Conservation (phyloP, 1,140 invertebrate genomes). For the Diachasma alloeum region DNA sequence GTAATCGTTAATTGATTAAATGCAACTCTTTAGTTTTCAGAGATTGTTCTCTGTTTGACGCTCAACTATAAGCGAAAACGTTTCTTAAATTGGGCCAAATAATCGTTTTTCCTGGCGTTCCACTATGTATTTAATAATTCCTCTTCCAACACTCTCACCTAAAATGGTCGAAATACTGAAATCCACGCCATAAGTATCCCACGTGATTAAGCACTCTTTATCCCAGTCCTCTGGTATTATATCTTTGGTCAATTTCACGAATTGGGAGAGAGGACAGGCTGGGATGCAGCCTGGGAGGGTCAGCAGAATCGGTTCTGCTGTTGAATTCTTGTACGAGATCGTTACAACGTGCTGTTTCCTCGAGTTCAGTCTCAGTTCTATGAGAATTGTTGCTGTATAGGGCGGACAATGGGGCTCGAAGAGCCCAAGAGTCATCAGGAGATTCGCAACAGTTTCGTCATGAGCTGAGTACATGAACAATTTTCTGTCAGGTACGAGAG, state of each 20-base stretch:
- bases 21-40: too few relatives aligned
- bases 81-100: too few relatives aligned
- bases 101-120: too few relatives aligned
- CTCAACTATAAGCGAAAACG: too few relatives aligned
- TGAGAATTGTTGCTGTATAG: constrained; percentile 75
- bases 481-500: constrained; percentile 67
- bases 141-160: constrained; percentile 43
- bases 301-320: constrained; percentile 63
- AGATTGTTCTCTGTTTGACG: too few relatives aligned
- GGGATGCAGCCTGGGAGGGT: constrained; percentile 69
- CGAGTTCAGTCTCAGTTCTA: constrained; percentile 71
- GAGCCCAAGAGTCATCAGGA: constrained; percentile 77
- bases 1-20: too few relatives aligned
- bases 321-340: constrained; percentile 72
- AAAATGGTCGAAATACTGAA: constrained; percentile 49
- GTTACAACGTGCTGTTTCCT: constrained; percentile 59
- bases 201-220: constrained; percentile 63
- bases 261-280: constrained; percentile 69
- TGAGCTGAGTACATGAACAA: constrained; percentile 82
- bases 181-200: constrained; percentile 42
- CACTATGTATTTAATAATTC: too few relatives aligned
- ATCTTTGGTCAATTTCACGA: constrained; percentile 65
- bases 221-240: constrained; percentile 68
- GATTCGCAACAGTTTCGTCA: constrained; percentile 81
- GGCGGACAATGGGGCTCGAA: constrained; percentile 79